These are phyloP conservation scores for Eretmochelys imbricata DNA, from an alignment of 2,113 vertebrate species.

Conservation along the genomic window DNA sequence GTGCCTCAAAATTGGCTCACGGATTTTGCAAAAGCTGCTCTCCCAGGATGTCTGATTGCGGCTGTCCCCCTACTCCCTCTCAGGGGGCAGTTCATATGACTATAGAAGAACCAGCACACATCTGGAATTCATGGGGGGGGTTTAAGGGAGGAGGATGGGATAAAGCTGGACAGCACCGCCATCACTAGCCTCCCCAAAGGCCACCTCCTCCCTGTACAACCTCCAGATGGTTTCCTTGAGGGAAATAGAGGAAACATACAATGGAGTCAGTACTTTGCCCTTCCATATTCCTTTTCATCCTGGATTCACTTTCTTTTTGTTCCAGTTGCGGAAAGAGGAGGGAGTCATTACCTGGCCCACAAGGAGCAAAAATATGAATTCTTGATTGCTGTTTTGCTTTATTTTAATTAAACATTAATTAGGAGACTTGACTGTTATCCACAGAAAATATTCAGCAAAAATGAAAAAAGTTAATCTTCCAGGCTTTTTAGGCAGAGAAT, in stretches of 20 bases:
- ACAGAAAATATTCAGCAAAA: background rate
- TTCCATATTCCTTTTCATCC: background rate
- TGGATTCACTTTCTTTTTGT: background rate
- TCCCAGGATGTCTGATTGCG: background rate
- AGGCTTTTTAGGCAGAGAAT: background rate
- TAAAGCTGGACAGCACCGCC: background rate
- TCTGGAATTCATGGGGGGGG: background rate
- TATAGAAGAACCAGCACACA: background rate
- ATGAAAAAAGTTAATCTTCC: background rate
- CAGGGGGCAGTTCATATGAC: background rate
- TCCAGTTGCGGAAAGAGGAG: background rate
- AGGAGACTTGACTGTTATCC: background rate
- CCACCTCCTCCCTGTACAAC: background rate
- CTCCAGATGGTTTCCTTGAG: background rate
- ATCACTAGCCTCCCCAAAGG: background rate
- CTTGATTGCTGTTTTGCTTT: background rate
- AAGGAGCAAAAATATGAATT: background rate
- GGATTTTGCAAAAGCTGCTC: background rate
- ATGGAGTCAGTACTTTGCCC: background rate
- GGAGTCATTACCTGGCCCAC: background rate
- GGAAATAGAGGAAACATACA: background rate
- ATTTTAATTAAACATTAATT: conserved; percentile 33
- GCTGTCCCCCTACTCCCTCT: background rate
- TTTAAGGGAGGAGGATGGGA: background rate
- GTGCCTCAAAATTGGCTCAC: background rate